These are phyloP conservation scores for Oppia nitens DNA, from an alignment of 1,140 invertebrate genomes.

Conservation along the genomic window DNA sequence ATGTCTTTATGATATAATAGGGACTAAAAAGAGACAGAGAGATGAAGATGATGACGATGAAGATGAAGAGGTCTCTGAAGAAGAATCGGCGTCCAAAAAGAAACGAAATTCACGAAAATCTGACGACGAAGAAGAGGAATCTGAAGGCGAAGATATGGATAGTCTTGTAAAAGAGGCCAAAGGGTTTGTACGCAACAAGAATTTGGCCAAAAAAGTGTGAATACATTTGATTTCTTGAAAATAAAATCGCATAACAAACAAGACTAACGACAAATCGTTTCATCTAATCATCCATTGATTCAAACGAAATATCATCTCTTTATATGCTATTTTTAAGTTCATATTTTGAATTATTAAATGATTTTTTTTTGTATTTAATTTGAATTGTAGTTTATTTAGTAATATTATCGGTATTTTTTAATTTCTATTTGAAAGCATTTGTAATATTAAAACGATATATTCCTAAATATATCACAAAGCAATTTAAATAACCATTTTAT, in stretches of 20 bases:
- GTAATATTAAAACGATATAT: no score
- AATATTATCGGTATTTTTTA: no score
- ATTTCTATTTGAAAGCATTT: no score
- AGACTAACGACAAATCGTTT: neutral
- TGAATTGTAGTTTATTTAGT: no score
- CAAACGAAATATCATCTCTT: neutral
- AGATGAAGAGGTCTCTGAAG: neutral
- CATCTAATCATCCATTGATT: neutral
- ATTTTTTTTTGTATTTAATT: no score
- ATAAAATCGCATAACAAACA: neutral
- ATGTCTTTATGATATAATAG: neutral
- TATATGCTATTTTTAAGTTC: neutral
- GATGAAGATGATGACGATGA: neutral
- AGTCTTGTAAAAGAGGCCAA: neutral
- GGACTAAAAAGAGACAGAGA: neutral
- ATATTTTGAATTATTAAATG: no score
- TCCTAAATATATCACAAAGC: no score
- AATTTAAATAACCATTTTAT: no score
- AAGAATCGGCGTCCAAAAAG: neutral
- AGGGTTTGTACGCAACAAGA: neutral
- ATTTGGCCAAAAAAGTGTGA: neutral
- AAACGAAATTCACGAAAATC: conserved; percentile 3
- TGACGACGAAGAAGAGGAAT: neutral
- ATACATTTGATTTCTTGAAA: neutral
- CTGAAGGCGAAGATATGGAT: conserved; percentile 7